Base-by-base conservation (phyloP, 2,797 vertebrate species). In the Botia almorhae region DNA sequence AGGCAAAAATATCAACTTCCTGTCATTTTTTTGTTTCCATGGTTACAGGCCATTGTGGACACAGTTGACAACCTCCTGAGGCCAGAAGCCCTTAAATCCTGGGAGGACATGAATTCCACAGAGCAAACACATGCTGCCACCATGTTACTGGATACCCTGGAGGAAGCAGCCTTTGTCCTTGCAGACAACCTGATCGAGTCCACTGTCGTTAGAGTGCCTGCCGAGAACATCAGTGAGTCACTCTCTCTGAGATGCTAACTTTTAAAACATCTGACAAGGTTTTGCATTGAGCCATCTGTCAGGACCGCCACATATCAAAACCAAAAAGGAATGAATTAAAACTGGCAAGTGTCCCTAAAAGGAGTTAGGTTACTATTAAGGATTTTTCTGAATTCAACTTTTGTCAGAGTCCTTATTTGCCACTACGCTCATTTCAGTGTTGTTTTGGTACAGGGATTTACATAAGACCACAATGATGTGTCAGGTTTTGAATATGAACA, bases 21-120 rank as follows among this genome's bases (percentile, higher is more conserved):
- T 92, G 88, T 93, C 90, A 85, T 90, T 88, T 90, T 46, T 89
- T 89, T 84, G 93, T 95, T 92, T 94, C 93, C 90, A 92, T 93
- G 94, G 93, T 93, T 93, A 87, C 94, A 99, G 98, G 97, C 98
- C 76, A 98, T 99, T 84, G 97, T 99, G 90, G 97, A 99, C 92
- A 99, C 97, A 6, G 98, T 99, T 88, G 96, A 99, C 94, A 99
- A 99, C 92, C 96, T 99, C 86, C 94, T 99, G 92, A 95, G 97
- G 91, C 93, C 94, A 2, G 97, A 99, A 92, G 97, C 97, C 74
- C 92, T 99, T 90, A 96, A 98, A 89, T 99, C 97, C 61, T 99
- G 98, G 98, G 96, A 94, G 88, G 97, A 99, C 90, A 99, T 99
- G 98, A 99, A 99, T 91, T 94, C 96, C 78, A 97, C 97, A 0